These are phyloP conservation scores for Perizoma affinitatum DNA, from an alignment of 2,888 invertebrate genomes.

Conservation along the genomic window DNA sequence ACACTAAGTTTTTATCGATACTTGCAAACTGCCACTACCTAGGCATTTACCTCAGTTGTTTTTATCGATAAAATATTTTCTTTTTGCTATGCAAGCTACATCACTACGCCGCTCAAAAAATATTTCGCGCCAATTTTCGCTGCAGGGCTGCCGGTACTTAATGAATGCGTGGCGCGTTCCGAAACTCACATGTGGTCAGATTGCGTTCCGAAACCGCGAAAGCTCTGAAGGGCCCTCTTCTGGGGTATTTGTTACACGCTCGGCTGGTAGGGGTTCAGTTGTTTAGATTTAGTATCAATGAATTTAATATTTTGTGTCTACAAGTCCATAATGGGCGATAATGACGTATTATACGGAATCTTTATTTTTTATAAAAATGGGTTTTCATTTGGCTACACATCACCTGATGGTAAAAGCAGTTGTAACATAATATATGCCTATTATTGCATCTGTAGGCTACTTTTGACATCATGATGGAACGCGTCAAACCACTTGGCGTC, in stretches of 20 bases:
- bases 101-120: constrained; percentile 36
- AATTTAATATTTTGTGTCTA: constrained; percentile 31
- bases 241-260: constrained; percentile 54
- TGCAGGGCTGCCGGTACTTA: constrained; percentile 60
- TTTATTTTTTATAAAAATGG: too few relatives aligned
- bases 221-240: constrained; percentile 30
- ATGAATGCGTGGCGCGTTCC: constrained; percentile 57
- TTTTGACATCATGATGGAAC: too few relatives aligned
- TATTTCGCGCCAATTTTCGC: constrained; percentile 66
- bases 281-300: constrained; percentile 10
- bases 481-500: too few relatives aligned
- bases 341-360: constrained; percentile 1
- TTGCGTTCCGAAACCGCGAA: constrained; percentile 59
- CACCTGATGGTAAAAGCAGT: too few relatives aligned
- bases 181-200: constrained; percentile 67
- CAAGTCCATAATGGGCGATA: constrained; percentile 4
- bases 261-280: constrained; percentile 51
- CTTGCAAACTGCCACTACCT: too few relatives aligned
- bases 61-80: constrained; percentile 23
- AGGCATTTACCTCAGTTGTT: too few relatives aligned
- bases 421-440: too few relatives aligned
- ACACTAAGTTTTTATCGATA: too few relatives aligned
- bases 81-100: constrained; percentile 5
- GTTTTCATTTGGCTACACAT: too few relatives aligned
- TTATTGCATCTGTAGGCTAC: too few relatives aligned